These are phyloP conservation scores for Elmis aenea DNA, from an alignment of 2,888 invertebrate genomes.

Conservation along the genomic window DNA sequence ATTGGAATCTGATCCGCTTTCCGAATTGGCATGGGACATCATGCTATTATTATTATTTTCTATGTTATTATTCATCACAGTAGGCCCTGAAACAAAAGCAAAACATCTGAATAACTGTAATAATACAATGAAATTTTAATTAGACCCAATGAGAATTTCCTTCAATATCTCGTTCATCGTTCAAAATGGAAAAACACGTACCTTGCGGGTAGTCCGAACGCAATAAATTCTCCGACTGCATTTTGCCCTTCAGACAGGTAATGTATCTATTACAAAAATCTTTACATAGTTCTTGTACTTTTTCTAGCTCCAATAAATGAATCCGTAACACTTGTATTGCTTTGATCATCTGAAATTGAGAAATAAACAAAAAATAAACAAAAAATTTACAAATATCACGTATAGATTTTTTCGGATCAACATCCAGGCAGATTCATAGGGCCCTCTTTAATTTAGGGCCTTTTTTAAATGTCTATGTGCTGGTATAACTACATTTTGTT, in stretches of 20 bases:
- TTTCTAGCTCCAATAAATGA: constrained; percentile 86
- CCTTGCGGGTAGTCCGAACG: constrained; percentile 73
- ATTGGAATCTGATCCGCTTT: constrained; percentile 48
- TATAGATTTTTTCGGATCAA: too few species aligned
- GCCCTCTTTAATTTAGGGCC: too few species aligned
- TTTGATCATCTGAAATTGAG: constrained; percentile 65
- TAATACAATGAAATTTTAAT: background rate
- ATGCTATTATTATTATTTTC: constrained; percentile 48
- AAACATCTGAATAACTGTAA: constrained; percentile 8
- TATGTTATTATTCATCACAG: constrained; percentile 43
- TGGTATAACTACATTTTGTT: too few species aligned
- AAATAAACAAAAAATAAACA: too few species aligned
- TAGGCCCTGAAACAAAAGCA: constrained; percentile 46
- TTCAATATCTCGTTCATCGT: too few species aligned
- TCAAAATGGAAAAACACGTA: too few species aligned
- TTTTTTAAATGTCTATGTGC: too few species aligned
- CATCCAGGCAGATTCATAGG: too few species aligned
- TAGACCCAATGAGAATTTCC: too few species aligned
- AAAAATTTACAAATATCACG: too few species aligned
- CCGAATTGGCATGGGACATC: constrained; percentile 45
- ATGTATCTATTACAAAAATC: constrained; percentile 94
- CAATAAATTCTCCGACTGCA: constrained; percentile 83
- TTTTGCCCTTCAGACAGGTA: constrained; percentile 82
- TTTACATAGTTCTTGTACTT: constrained; percentile 90
- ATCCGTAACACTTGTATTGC: constrained; percentile 87